These are phyloP conservation scores for Leucozona laternaria DNA, from an alignment of 2,888 invertebrate genomes.

Conservation along the genomic window DNA sequence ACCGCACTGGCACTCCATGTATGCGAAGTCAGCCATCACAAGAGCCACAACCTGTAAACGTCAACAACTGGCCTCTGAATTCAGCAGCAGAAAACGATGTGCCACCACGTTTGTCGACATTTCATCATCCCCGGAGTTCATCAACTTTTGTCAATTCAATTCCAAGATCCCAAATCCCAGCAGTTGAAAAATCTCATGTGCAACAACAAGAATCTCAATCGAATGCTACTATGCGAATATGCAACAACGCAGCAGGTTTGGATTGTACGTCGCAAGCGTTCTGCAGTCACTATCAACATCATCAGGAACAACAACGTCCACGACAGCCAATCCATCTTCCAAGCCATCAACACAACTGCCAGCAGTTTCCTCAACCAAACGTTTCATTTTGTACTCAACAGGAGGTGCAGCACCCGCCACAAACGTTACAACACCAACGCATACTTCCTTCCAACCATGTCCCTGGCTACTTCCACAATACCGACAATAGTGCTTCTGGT, in stretches of 20 bases:
- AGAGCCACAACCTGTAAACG: background rate
- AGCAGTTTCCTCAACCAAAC: constrained; percentile 24
- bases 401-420: constrained; percentile 20
- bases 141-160: constrained; percentile 71
- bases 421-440: constrained; percentile 27
- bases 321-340: constrained; percentile 21
- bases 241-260: constrained; percentile 16
- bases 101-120: constrained; percentile 57
- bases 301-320: constrained; percentile 47
- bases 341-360: constrained; percentile 40
- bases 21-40: constrained; percentile 18
- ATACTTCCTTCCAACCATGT: constrained; percentile 66
- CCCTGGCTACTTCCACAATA: constrained; percentile 76
- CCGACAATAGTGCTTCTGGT: constrained; percentile 75
- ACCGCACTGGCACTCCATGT: constrained; percentile 13
- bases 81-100: constrained; percentile 19
- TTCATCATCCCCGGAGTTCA: constrained; percentile 67
- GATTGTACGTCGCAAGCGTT: constrained; percentile 49
- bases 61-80: constrained; percentile 29
- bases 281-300: constrained; percentile 74
- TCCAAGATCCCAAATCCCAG: constrained; percentile 77
- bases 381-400: constrained; percentile 32
- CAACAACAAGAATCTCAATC: constrained; percentile 57
- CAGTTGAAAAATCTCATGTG: constrained; percentile 69
- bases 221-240: constrained; percentile 31